Evolutionary conservation across 1,140 invertebrate species (phyloP).

Genomic region (Manduca sexta): DNA sequence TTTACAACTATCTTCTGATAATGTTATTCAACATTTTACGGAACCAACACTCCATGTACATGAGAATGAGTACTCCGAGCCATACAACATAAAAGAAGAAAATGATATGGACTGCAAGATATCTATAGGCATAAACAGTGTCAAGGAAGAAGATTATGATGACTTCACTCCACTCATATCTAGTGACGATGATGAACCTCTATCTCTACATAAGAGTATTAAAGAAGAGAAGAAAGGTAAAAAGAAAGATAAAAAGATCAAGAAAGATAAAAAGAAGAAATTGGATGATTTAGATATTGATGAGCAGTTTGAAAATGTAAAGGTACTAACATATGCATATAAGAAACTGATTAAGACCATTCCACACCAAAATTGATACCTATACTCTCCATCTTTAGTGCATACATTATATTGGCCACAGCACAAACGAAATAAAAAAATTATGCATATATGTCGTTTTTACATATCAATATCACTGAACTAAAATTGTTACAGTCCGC

Average conservation of each 20-base stretch:
- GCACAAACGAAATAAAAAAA: too few species aligned
- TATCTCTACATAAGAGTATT: slow-evolving; percentile 5
- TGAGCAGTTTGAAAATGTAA: slow-evolving; percentile 2
- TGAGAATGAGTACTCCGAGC: background rate
- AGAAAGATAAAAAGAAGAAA: slow-evolving; percentile 1
- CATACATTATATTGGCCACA: too few species aligned
- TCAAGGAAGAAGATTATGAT: slow-evolving; percentile 10
- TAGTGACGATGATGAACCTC: slow-evolving; percentile 14
- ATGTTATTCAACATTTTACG: background rate
- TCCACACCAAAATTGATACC: too few species aligned
- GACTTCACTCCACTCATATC: background rate
- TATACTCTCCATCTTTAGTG: background rate
- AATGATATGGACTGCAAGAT: background rate
- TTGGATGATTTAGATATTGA: background rate
- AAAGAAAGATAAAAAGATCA: background rate
- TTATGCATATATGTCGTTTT: too few species aligned
- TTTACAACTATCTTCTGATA: background rate
- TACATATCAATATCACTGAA: too few species aligned
- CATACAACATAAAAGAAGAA: background rate
- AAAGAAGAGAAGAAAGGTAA: slow-evolving; percentile 4
- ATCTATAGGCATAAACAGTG: background rate
- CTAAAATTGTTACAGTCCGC: too few species aligned
- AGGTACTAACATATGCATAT: background rate
- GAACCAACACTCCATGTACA: background rate
- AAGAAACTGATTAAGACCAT: too few species aligned